Evolutionary conservation across 1,140 invertebrate species (phyloP), one percentile per base, ranked within the genome.

Genomic region (Bradynema listronoti): DNA sequence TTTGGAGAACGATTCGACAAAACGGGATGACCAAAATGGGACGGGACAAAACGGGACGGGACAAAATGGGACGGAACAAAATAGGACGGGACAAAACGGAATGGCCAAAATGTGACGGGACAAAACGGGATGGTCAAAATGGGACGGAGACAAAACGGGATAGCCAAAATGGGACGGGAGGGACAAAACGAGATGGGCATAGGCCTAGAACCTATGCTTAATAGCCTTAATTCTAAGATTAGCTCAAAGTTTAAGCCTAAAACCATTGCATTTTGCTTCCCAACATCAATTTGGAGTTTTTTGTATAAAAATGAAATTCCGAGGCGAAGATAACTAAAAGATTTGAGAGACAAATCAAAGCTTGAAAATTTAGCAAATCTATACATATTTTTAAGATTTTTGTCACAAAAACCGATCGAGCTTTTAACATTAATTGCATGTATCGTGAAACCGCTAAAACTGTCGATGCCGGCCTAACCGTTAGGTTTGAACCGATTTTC

Each of bases 381-480:
- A n/a, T n/a, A n/a, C n/a, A n/a, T 11, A 16, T 30, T 36, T 56
- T 72, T 50, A 34, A 75, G 71, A 32, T 76, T 9, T 77, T 77
- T 46, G 54, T 77, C n/a, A 77, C 74, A 1, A 77, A 78, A 61
- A 63, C 72, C 41, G 74, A 77, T 55, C 53, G 73, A 45, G 74
- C 74, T 14, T 77, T 74, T 36, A 71, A 78, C 57, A 77, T 77
- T 54, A 78, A 78, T 27, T 77, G 74, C 49, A 51, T 78, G 65
- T 77, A 77, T 29, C 34, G 68, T 45, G 74, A 77, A 53, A 58
- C 61, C 9, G 61, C 33, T 4, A 53, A 69, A 57, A 68, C 66
- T 16, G 74, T 77, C 7, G 52, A 29, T 16, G 55, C 69, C 7
- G 45, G 61, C 11, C 47, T 77, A 27, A 72, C 74, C 49, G 74